Base-by-base conservation (phyloP, 2,888 invertebrate genomes). In the Eristalis tenax region DNA sequence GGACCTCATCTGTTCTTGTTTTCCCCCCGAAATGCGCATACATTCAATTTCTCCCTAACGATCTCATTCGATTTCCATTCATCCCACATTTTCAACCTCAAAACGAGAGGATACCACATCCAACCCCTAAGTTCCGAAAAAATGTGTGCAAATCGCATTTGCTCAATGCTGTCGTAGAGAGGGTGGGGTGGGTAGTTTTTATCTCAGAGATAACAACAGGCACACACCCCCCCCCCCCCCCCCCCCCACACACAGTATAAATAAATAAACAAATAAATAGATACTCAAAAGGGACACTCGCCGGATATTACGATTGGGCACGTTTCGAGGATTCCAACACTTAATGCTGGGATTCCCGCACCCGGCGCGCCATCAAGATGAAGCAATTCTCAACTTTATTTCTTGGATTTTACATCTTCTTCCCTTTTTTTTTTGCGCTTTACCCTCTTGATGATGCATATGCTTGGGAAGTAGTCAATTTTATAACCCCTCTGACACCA, bases 181-280 rank as follows among this genome's bases (percentile, higher is more conserved):
- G 26, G 26, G 26, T 2, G 4, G 26, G 26, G 26, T 2, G 26
- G 26, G 4, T 2, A 4, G 28, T 4, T 69, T 63, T 57, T 73
- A 23, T 38, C 35, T 11, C 32, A 1, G n/a, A n/a, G n/a, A n/a
- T n/a, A n/a, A n/a, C n/a, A n/a, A 57, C 10, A 57, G 28, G 32
- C 63, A 26, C 38, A 10, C 59, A 40, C 32, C 26, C 26, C 26
- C 3, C 32, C 23, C 56, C 40, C 5, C 40, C 5, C 15, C 0
- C 40, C 5, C 43, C 15, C n/a, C 43, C 28, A 28, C 28, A 28
- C 5, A 28, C 28, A 28, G 28, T 74, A 38, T 65, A 77, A 82
- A 76, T 76, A 85, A 85, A 86, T 78, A 83, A 77, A 77, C 77
- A 82, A 74, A 70, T 78, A 78, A 64, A 74, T 74, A 74, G 83